Evolutionary conservation across 2,113 vertebrate species (phyloP).

Genomic region (Otis tarda): DNA sequence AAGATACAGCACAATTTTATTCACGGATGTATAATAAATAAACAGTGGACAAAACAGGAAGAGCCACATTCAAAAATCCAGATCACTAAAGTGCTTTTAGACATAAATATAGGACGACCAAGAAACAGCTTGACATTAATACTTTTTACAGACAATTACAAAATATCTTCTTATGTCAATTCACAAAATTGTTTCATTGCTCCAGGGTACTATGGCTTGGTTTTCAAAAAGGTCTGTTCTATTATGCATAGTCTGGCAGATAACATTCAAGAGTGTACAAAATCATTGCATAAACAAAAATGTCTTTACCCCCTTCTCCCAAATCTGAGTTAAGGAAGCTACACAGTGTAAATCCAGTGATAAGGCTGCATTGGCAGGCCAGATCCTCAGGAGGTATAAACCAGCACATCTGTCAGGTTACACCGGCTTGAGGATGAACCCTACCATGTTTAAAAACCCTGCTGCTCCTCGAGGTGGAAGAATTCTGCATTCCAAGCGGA

Average conservation of each 20-base stretch:
- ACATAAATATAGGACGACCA: constrained; percentile 65
- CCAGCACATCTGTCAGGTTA: neutral
- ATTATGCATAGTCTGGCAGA: constrained; percentile 29
- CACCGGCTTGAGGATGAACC: neutral
- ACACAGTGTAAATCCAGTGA: constrained; percentile 48
- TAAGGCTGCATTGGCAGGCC: constrained; percentile 41
- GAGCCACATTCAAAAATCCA: constrained; percentile 70
- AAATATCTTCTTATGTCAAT: constrained; percentile 30
- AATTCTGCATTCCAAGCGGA: neutral
- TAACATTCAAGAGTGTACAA: constrained; percentile 53
- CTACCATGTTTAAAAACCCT: neutral
- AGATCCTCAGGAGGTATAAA: neutral
- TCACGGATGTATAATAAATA: constrained; percentile 76
- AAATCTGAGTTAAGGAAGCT: neutral
- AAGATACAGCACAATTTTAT: constrained; percentile 71
- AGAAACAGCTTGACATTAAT: constrained; percentile 46
- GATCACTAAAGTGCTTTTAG: constrained; percentile 69
- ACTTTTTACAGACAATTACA: constrained; percentile 61
- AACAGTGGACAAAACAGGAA: constrained; percentile 53
- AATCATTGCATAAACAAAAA: constrained; percentile 52
- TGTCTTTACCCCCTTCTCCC: neutral
- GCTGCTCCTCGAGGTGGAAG: neutral
- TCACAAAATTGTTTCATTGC: constrained; percentile 43
- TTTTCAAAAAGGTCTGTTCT: constrained; percentile 37
- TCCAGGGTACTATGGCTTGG: constrained; percentile 51